Base-by-base conservation (phyloP, 2,888 invertebrate genomes). In the Xiphydria camelus region DNA sequence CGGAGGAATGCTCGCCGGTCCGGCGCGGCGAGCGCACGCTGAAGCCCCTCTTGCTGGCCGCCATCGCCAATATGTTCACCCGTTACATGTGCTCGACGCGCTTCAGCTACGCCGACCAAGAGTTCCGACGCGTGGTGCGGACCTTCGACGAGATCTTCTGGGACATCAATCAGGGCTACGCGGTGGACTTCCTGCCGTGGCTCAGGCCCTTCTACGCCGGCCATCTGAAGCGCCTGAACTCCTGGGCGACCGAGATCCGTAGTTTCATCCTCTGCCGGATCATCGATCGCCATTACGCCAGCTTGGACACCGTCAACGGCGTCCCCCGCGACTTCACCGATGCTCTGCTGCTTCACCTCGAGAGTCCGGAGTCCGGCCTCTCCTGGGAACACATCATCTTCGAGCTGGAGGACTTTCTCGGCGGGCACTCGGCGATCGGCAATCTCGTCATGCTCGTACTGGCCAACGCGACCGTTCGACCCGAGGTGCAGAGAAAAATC, bases 121-220 rank as follows among this genome's bases (percentile, higher is more conserved):
- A 84, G 12, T 93, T 91, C 76, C 77, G 80, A 35, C 78, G 79
- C 44, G 80, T 87, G 4, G 88, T 90, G 0, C 78, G 84, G 17
- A 82, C 80, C 45, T 93, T 92, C 69, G 93, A 93, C 61, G 87
- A 89, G 59, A 91, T 94, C 38, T 94, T 94, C 77, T 91, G 89
- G 87, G 92, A 93, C 67, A 91, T 94, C 52, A 94, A 93, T 71
- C 90, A 91, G 62, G 91, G 91, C 0, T 91, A 91, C 69, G 88
- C 90, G 0, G 83, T 92, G 0, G 94, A 94, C 63, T 93, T 93
- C 63, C 66, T 94, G 15, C 93, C 93, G 0, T 91, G 89, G 87
- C 72, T 93, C 0, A 77, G 83, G 1, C 89, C 89, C 0, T 83
- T 90, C 47, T 91, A 89, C 70, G 76, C 76, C 2, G 78, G 79